phyloP scores from a whole-genome alignment of 1,140 invertebrate species.

The Drosophila equinoxialis region DNA sequence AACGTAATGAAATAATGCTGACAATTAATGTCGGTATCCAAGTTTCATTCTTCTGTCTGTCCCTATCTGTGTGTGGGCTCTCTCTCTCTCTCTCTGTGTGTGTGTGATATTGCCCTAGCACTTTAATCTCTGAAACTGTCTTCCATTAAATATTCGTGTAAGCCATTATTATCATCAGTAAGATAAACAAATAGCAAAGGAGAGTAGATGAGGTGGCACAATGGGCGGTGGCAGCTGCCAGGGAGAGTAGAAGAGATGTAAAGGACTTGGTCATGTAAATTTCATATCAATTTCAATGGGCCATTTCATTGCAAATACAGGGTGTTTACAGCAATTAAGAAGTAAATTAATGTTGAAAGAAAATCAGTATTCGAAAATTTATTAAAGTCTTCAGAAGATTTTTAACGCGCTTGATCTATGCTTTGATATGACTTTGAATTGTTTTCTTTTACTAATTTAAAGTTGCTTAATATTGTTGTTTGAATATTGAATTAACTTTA shows the following conservation, averaged over 20 bases:
- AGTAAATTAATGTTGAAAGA: too few species aligned
- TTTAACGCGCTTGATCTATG: too few species aligned
- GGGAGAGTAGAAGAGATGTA: neutral
- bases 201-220: neutral
- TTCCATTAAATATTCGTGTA: conserved; percentile 20
- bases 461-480: neutral
- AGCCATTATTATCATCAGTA: conserved; percentile 5
- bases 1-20: conserved; percentile 72
- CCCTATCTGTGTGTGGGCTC: neutral
- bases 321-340: neutral
- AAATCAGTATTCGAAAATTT: too few species aligned
- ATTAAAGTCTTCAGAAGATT: too few species aligned
- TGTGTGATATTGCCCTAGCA: conserved; percentile 23
- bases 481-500: neutral
- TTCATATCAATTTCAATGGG: conserved; percentile 11
- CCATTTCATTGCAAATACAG: conserved; percentile 7
- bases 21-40: conserved; percentile 61
- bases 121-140: conserved; percentile 27
- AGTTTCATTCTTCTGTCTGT: neutral
- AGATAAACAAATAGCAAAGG: conserved; percentile 11
- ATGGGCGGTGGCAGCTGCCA: neutral
- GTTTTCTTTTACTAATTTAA: neutral
- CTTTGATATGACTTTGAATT: too few species aligned
- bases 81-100: too few species aligned
- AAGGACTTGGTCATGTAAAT: conserved; percentile 12